Evolutionary conservation across 2,888 invertebrate genomes (phyloP), one percentile per base, ranked within the genome.

Genomic region (Amiota minor): DNA sequence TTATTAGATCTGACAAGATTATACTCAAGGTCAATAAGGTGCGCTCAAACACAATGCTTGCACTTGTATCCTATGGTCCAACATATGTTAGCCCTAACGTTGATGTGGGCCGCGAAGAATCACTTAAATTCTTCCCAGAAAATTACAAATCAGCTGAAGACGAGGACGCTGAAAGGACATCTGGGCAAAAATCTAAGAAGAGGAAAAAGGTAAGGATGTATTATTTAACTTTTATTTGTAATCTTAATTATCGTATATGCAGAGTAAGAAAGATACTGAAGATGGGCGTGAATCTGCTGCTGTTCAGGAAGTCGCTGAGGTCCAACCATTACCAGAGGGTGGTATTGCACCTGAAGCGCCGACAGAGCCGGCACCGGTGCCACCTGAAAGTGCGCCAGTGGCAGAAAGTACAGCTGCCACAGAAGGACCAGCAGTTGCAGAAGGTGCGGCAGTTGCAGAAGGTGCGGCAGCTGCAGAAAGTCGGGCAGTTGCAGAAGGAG

Each of bases 81-180:
- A 91, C 93, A 20, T 94, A 93, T 86, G 92, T 94, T 35, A 94
- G 94, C 83, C 91, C 91, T 9, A 93, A 94, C 84, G 90, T 92
- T 0, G 92, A 92, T 3, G 90, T 91, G 49, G 95, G 95, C 0
- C 91, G 90, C 46, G 89, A 90, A 67, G 94, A 95, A 81, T 93
- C 93, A 72, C 89, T 90, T 2, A 87, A 91, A 73, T 94, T 94
- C 91, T 95, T 96, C 89, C 94, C 95, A 0, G 93, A 84, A 23
- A 77, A 80, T 9, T 88, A 86, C 67, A 92, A 91, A 77, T 91
- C 90, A 62, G 91, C 92, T 68, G 90, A 89, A 61, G 80, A 79
- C 47, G 84, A 85, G 71, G 83, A 61, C 23, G 62, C 23, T 14
- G 62, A 61, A 49, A 12, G 35, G 50, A 11, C n/a, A 12, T 14